Evolutionary conservation across 2,113 vertebrate genomes (phyloP).

Genomic region (Gavialis gangeticus): DNA sequence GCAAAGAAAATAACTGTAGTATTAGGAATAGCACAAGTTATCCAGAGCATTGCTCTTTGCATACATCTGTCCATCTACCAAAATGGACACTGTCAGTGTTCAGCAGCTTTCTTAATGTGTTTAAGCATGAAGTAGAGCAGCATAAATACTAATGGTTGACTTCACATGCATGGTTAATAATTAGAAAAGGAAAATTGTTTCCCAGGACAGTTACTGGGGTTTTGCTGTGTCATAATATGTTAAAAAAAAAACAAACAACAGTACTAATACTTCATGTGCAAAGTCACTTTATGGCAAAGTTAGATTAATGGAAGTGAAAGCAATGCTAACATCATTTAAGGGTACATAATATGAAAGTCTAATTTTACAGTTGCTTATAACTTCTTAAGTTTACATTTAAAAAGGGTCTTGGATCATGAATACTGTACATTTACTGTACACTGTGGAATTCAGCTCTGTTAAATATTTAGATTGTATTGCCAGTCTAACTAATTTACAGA

Average conservation of each 20-base stretch:
- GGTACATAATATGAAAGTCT: conserved; percentile 26
- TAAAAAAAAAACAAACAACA: neutral
- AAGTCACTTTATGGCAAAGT: neutral
- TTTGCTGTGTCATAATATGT: neutral
- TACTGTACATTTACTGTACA: neutral
- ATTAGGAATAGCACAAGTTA: conserved; percentile 65
- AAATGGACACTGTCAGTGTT: conserved; percentile 26
- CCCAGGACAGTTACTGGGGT: conserved; percentile 22
- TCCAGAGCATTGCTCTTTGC: conserved; percentile 48
- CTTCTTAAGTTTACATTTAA: conserved; percentile 13
- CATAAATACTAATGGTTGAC: neutral
- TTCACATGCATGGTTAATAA: conserved; percentile 13
- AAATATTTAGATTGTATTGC: neutral
- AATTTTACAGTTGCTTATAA: conserved; percentile 3
- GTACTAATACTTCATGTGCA: neutral
- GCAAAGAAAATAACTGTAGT: conserved; percentile 69
- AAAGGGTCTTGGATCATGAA: neutral
- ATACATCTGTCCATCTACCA: conserved; percentile 47
- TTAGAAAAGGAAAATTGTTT: conserved; percentile 14
- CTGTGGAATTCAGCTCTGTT: neutral
- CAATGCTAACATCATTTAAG: neutral
- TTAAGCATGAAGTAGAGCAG: conserved; percentile 2
- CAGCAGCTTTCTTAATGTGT: conserved; percentile 12
- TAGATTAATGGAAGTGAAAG: conserved; percentile 7
- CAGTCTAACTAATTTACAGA: neutral